Evolutionary conservation across 2,797 vertebrate genomes (phyloP).

Genomic region (Amblyraja radiata): DNA sequence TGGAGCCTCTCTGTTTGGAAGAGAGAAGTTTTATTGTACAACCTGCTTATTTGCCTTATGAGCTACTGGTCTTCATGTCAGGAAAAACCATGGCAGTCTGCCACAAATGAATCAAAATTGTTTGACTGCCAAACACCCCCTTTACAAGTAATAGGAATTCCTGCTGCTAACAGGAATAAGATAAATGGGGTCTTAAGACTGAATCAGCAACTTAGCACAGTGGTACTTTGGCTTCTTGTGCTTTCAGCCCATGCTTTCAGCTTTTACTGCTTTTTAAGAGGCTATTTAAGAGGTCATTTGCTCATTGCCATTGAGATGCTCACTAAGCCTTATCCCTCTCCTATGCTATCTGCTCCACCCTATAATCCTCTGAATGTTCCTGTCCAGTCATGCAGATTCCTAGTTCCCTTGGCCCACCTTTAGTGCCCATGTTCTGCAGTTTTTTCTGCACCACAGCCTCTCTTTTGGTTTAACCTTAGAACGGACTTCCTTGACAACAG

Average conservation of each 20-base stretch:
- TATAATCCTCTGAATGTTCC: background rate
- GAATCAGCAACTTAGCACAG: background rate
- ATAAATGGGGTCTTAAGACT: background rate
- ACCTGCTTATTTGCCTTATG: background rate
- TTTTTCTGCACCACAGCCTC: background rate
- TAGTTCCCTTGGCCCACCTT: background rate
- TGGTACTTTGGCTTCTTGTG: background rate
- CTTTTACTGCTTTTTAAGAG: slow-evolving; percentile 8
- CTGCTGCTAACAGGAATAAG: slow-evolving; percentile 1
- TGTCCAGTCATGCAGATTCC: background rate
- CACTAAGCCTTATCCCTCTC: too few relatives aligned
- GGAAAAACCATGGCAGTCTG: background rate
- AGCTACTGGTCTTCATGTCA: background rate
- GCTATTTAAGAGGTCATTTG: background rate
- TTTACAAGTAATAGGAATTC: slow-evolving; percentile 25
- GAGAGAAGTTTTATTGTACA: background rate
- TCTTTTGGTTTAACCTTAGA: background rate
- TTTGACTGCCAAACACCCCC: background rate
- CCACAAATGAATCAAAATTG: background rate
- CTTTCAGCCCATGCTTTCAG: slow-evolving; percentile 21
- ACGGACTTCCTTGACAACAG: background rate
- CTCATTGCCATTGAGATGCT: background rate
- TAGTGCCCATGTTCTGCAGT: background rate
- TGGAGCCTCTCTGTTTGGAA: background rate
- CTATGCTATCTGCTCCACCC: background rate